phyloP scores from a whole-genome alignment of 2,888 invertebrate genomes.

The Leptopilina myrica region DNA sequence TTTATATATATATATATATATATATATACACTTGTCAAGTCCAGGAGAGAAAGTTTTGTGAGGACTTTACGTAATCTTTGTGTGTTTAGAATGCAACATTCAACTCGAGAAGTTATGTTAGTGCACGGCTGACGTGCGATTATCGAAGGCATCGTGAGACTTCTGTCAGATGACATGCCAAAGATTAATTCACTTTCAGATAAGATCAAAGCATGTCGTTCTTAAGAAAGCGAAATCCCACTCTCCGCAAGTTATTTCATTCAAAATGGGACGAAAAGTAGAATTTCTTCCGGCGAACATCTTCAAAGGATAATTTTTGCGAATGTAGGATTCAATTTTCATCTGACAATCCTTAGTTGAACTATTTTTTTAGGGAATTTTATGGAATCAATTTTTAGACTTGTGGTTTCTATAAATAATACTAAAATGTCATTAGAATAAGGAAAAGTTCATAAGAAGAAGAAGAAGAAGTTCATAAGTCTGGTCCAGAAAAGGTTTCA shows the following conservation, averaged over 20 bases:
- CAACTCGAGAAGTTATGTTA: constrained; percentile 45
- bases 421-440: too few relatives aligned
- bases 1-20: too few relatives aligned
- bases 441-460: too few relatives aligned
- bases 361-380: too few relatives aligned
- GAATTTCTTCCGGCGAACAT: neutral
- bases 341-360: too few relatives aligned
- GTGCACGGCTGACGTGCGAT: constrained; percentile 54
- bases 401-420: too few relatives aligned
- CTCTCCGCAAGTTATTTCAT: neutral
- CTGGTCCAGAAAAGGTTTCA: too few relatives aligned
- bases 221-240: constrained; percentile 15
- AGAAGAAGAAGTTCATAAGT: too few relatives aligned
- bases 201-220: constrained; percentile 26
- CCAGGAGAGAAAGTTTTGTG: constrained; percentile 53
- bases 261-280: neutral
- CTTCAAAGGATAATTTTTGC: neutral
- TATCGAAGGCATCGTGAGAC: constrained; percentile 56
- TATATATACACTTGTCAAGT: constrained; percentile 46
- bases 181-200: constrained; percentile 37
- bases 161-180: constrained; percentile 39
- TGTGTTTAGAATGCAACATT: constrained; percentile 56
- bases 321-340: neutral
- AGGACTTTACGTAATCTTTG: constrained; percentile 49
- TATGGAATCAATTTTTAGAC: too few relatives aligned